Evolutionary conservation across 2,888 invertebrate genomes (phyloP), one percentile per base, ranked within the genome.

Genomic region (Formica aserva): DNA sequence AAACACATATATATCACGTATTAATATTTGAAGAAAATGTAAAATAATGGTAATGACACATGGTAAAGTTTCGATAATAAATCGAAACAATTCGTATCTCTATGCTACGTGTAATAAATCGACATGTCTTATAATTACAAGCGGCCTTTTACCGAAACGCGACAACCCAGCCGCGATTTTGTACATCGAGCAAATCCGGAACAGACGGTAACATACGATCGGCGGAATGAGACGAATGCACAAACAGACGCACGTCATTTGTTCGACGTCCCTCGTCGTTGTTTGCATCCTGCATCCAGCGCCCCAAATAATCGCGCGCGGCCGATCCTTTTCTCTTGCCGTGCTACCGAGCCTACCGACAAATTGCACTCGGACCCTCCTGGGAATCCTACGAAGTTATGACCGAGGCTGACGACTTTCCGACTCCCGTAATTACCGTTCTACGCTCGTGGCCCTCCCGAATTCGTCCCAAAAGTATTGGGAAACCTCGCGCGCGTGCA

Each of bases 351-450:
- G 90, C 86, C 88, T 86, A 88, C 91, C 92, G 92, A 93, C 93
- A 93, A 93, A 93, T 93, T 93, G 93, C 93, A 91, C 88, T 86
- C 87, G 86, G 71, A 75, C 71, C 82, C 93, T 92, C 90, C 75
- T 71, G 93, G 94, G 94, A 92, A 88, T 90, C 84, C 77, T 35
- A 83, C 92, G 89, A 93, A 93, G 93, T 93, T 93, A 93, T 93
- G 93, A 93, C 93, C 92, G 89, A 90, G 89, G 88, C 91, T 92
- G 91, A 91, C 92, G 93, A 93, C 93, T 93, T 92, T 92, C 91
- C 92, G 93, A 92, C 93, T 93, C 90, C 90, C 90, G 92, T 93
- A 93, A 93, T 93, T 93, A 93, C 93, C 93, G 93, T 92, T 92
- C 92, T 90, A 90, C 90, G 90, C 89, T 85, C 86, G 66, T 87